phyloP scores from a whole-genome alignment of 1,140 invertebrate genomes.

The Liolophura sinensis region DNA sequence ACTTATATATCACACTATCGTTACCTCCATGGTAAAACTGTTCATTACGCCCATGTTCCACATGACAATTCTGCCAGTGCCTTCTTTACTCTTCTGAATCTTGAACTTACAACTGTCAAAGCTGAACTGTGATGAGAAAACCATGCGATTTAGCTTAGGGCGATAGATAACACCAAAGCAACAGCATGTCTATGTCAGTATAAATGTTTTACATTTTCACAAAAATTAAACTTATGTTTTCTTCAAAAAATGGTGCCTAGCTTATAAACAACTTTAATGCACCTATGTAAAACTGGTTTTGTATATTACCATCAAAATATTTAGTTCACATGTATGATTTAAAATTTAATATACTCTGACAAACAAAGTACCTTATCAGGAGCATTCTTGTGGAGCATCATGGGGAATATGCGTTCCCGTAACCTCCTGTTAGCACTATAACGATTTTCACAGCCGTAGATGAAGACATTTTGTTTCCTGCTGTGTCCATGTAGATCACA shows the following conservation, averaged over 20 bases:
- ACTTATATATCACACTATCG: not conserved
- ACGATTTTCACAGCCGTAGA: constrained; percentile 81
- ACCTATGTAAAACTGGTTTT: not conserved
- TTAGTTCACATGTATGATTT: not conserved
- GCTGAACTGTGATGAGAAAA: constrained; percentile 69
- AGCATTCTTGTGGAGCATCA: constrained; percentile 90
- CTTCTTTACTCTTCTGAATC: constrained; percentile 89
- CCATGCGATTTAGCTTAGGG: too few species aligned
- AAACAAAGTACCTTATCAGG: constrained; percentile 77
- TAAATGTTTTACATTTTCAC: not conserved
- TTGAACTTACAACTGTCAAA: constrained; percentile 93
- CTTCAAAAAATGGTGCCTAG: too few species aligned
- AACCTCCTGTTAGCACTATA: constrained; percentile 72
- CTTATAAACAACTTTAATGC: not conserved
- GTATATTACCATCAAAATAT: too few species aligned
- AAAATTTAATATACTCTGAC: not conserved
- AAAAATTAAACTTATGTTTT: not conserved
- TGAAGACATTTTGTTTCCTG: constrained; percentile 59
- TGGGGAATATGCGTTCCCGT: constrained; percentile 86
- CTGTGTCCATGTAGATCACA: constrained; percentile 61
- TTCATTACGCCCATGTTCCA: constrained; percentile 93
- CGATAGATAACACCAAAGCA: too few species aligned
- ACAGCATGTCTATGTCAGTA: too few species aligned
- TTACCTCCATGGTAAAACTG: constrained; percentile 87
- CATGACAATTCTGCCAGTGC: constrained; percentile 88